Evolutionary conservation across 2,113 vertebrate genomes (phyloP).

Genomic region (Nothobranchius furzeri): DNA sequence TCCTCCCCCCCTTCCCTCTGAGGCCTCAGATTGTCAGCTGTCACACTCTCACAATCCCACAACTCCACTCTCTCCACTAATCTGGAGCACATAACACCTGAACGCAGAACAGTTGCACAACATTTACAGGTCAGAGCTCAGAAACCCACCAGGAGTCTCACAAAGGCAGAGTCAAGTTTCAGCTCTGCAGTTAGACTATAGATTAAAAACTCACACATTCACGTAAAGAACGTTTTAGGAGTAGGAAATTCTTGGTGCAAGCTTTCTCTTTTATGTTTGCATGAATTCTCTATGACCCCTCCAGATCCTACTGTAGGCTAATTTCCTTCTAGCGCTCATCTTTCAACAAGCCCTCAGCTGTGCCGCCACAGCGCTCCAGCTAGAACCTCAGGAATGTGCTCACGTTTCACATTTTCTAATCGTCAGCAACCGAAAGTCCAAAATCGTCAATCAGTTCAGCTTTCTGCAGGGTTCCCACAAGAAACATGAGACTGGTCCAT

Average conservation of each 20-base stretch:
- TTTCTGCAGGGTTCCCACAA: slow-evolving; percentile 62
- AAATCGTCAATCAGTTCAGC: slow-evolving; percentile 45
- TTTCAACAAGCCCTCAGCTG: slow-evolving; percentile 74
- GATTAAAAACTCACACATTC: slow-evolving; percentile 10
- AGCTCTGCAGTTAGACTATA: slow-evolving; percentile 5
- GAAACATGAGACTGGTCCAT: slow-evolving; percentile 57
- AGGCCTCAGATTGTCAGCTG: slow-evolving; percentile 69
- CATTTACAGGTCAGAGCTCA: slow-evolving; percentile 15
- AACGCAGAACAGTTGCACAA: slow-evolving; percentile 28
- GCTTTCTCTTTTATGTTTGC: neutral
- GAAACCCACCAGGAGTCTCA: neutral
- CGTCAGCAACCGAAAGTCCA: slow-evolving; percentile 57
- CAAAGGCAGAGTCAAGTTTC: slow-evolving; percentile 1
- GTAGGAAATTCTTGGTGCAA: neutral
- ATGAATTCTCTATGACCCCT: slow-evolving; percentile 18
- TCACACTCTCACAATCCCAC: slow-evolving; percentile 60
- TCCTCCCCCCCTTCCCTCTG: slow-evolving; percentile 2
- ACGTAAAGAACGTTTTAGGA: slow-evolving; percentile 11
- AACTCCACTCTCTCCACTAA: slow-evolving; percentile 37
- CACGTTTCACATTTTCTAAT: slow-evolving; percentile 78
- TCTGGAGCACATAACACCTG: slow-evolving; percentile 52
- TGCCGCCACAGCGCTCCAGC: slow-evolving; percentile 50
- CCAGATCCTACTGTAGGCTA: slow-evolving; percentile 17
- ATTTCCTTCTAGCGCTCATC: slow-evolving; percentile 57
- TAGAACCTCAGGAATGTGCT: slow-evolving; percentile 72